phyloP scores from a whole-genome alignment of 2,113 vertebrate species.

The Tachysurus vachellii region DNA sequence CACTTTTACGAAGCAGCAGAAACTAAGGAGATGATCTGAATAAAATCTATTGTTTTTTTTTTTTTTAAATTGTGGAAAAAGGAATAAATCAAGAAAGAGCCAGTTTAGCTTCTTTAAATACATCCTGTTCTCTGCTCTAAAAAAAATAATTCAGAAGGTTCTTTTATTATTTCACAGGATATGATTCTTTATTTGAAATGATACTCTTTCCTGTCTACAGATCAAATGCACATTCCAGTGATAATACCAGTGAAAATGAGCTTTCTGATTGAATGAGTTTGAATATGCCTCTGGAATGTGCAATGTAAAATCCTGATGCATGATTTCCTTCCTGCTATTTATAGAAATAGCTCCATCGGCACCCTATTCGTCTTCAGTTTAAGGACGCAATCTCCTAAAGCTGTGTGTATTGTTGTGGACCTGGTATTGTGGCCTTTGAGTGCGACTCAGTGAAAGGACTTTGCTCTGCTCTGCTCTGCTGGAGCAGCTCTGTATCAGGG shows the following conservation, averaged over 20 bases:
- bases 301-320: constrained; percentile 15
- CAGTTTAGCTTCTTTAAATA: not conserved
- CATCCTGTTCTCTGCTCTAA: not conserved
- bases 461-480: constrained; percentile 35
- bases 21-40: not conserved
- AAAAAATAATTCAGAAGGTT: constrained; percentile 9
- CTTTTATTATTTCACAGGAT: constrained; percentile 10
- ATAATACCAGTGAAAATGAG: constrained; percentile 24
- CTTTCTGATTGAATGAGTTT: constrained; percentile 29
- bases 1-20: not conserved
- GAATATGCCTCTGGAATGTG: not conserved
- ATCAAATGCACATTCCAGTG: constrained; percentile 27
- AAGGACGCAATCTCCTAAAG: constrained; percentile 25
- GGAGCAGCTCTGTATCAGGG: constrained; percentile 34
- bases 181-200: constrained; percentile 18
- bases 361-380: constrained; percentile 3
- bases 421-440: constrained; percentile 21
- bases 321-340: constrained; percentile 18
- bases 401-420: constrained; percentile 2
- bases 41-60: not conserved
- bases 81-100: not conserved
- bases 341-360: not conserved
- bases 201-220: not conserved
- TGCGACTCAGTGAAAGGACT: constrained; percentile 29
- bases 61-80: too few relatives aligned